Evolutionary conservation across 1,140 invertebrate species (phyloP).

Genomic region (Pentalonia nigronervosa): DNA sequence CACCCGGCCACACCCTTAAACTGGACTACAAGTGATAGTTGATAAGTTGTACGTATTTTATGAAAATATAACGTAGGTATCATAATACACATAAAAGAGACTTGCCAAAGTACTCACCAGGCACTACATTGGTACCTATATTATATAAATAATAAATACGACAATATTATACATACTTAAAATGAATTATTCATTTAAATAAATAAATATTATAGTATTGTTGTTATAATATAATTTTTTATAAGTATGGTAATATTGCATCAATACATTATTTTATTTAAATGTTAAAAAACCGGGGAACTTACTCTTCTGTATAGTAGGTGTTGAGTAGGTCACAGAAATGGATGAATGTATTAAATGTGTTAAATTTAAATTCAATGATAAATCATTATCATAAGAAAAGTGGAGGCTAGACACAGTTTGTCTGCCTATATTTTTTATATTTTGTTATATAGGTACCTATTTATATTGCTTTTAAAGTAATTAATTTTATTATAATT

Average conservation of each 20-base stretch:
- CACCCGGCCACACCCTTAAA: conserved; percentile 6
- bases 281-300: not conserved
- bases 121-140: not conserved
- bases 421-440: not conserved
- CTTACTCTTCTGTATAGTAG: not conserved
- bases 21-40: not conserved
- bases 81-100: not conserved
- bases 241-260: not conserved
- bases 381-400: not conserved
- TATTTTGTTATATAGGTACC: not conserved
- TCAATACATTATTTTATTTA: not conserved
- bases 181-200: not conserved
- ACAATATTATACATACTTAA: not conserved
- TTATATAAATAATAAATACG: not conserved
- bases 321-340: not conserved
- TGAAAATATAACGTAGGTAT: not conserved
- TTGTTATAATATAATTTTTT: too few species aligned
- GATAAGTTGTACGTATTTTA: not conserved
- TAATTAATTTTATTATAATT: not conserved
- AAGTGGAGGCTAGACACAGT: not conserved
- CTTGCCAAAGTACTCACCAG: not conserved
- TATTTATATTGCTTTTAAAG: not conserved
- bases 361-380: not conserved
- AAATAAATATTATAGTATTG: not conserved
- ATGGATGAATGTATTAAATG: not conserved